phyloP scores from a whole-genome alignment of 2,797 vertebrate species.

The Macroramphosus scolopax region DNA sequence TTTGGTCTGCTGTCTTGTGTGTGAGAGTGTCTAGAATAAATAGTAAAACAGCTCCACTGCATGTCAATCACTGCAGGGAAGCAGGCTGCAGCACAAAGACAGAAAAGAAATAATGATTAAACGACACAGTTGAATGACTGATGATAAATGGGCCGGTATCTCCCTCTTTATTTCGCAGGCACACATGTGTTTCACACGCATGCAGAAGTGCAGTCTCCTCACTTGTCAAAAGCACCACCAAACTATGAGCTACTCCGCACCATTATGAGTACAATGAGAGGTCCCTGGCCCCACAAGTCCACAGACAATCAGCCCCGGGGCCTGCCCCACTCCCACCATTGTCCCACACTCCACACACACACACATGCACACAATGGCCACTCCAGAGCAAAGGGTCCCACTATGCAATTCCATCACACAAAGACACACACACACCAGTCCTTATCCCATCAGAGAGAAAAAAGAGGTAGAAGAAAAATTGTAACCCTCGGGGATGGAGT shows the following conservation, averaged over 20 bases:
- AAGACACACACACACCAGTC: constrained; percentile 72
- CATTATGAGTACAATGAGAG: constrained; percentile 74
- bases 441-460: constrained; percentile 69
- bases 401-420: constrained; percentile 67
- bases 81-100: constrained; percentile 19
- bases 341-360: constrained; percentile 64
- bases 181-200: constrained; percentile 25
- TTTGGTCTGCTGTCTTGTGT: constrained; percentile 41
- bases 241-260: constrained; percentile 69
- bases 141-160: constrained; percentile 33
- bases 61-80: constrained; percentile 37
- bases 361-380: constrained; percentile 63
- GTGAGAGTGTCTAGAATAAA: constrained; percentile 24
- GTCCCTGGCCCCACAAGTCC: constrained; percentile 72
- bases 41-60: constrained; percentile 18
- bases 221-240: constrained; percentile 68
- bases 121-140: constrained; percentile 23
- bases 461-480: constrained; percentile 49
- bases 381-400: constrained; percentile 71
- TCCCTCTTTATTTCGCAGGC: constrained; percentile 11
- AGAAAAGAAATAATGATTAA: constrained; percentile 42
- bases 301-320: constrained; percentile 66
- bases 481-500: constrained; percentile 27
- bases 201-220: constrained; percentile 53
- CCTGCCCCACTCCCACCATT: constrained; percentile 72